A percentile compares a stretch with the other conserved stretches of the same genome.
phyloP scores from a whole-genome alignment of 2,888 invertebrate species.

The Zele albiditarsus region DNA sequence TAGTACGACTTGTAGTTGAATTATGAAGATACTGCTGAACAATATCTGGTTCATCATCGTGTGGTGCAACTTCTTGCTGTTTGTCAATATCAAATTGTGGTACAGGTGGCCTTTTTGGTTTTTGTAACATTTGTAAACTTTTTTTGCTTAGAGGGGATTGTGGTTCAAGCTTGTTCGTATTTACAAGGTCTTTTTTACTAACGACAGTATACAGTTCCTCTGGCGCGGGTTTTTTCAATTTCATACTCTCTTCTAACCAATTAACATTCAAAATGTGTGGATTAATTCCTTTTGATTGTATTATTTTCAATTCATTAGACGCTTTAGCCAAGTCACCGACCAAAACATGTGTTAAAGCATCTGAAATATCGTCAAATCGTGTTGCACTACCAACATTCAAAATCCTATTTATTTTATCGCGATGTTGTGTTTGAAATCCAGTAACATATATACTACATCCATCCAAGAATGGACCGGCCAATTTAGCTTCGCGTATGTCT shows the following conservation, averaged over 20 bases:
- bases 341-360: conserved; percentile 87
- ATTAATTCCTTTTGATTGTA: conserved; percentile 67
- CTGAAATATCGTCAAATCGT: conserved; percentile 83
- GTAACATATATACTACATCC: conserved; percentile 86
- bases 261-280: conserved; percentile 80
- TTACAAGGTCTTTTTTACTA: conserved; percentile 47
- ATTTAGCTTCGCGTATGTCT: conserved; percentile 80
- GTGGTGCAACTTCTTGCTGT: conserved; percentile 16
- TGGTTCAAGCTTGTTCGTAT: conserved; percentile 69
- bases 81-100: conserved; percentile 59
- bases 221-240: conserved; percentile 76
- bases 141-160: conserved; percentile 79
- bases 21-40: conserved; percentile 64
- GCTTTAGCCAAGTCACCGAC: conserved; percentile 77
- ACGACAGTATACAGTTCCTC: conserved; percentile 74
- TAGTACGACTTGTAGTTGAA: conserved; percentile 44
- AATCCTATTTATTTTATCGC: conserved; percentile 81
- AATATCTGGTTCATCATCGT: conserved; percentile 58
- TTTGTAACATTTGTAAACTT: conserved; percentile 75
- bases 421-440: conserved; percentile 78
- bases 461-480: conserved; percentile 88
- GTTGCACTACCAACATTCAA: conserved; percentile 89
- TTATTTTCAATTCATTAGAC: conserved; percentile 73
- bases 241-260: conserved; percentile 86
- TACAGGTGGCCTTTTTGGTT: conserved; percentile 66